Base-by-base conservation (phyloP, 2,797 vertebrate genomes). In the Rallus crepitans region DNA sequence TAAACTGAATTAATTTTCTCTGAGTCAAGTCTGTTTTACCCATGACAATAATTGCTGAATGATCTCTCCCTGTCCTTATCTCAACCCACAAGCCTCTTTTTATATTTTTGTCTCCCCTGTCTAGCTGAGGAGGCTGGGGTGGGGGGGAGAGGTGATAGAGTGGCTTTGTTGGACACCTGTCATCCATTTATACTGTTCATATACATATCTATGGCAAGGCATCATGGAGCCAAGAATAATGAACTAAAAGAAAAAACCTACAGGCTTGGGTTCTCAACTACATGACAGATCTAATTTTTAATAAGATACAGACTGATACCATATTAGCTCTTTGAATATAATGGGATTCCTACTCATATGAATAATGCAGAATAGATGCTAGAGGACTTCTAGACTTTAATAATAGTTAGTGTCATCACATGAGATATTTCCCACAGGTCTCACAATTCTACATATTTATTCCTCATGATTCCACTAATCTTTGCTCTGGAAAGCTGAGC, bases 381-480 rank as follows among this genome's bases (percentile, higher is more conserved):
- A 80, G 40, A 93, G 71, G 56, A 84, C 66, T 92, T 91, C 48
- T 87, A 91, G 79, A 80, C 57, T 83, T 92, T 80, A 76, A 70
- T 64, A 84, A 23, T 31, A 77, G 57, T 72, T 78, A 95, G 48
- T 1, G 0, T 83, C 33, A 82, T 89, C 65, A 82, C 83, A 65
- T 89, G 65, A 92, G 69, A 2, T 73, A 71, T 50, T 80, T 94
- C 91, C 82, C 82, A 89, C 18, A 56, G n/a, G 71, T 90, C 48
- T 84, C 77, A 81, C 68, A 93, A 64, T 55, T 83, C 80, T 69
- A 69, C 68, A n/a, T 92, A 80, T 90, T 96, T 94, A 92, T 87
- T 96, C 61, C n/a, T 85, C 71, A 56, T 79, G 87, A 96, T 93
- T 90, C 68, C 18, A 81, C 64, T 94, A 88, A 90, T 96, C 65